These are phyloP conservation scores for Eurystomus gularis DNA, from an alignment of 2,113 vertebrate species.

Conservation along the genomic window DNA sequence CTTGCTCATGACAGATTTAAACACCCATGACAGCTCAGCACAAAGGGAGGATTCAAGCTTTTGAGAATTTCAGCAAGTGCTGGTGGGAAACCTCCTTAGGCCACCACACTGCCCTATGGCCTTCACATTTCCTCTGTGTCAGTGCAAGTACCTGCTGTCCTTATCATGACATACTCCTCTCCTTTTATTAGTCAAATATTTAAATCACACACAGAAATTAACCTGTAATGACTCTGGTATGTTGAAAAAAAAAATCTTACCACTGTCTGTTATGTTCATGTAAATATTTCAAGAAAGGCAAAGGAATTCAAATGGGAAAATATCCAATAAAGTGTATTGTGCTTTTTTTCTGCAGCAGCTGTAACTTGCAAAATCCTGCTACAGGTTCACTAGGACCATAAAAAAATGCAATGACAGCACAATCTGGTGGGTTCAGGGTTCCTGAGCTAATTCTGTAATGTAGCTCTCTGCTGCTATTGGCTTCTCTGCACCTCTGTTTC, in stretches of 20 bases:
- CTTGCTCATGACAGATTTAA: neutral
- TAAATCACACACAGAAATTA: neutral
- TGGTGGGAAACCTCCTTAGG: neutral
- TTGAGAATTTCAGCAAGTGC: neutral
- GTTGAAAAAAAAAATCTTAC: neutral
- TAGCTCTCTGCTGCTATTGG: neutral
- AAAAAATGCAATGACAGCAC: neutral
- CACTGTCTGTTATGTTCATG: neutral
- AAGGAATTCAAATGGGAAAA: neutral
- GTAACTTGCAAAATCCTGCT: neutral
- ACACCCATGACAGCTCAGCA: neutral
- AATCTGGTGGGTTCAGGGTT: neutral
- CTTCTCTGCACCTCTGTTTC: neutral
- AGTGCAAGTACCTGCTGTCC: neutral
- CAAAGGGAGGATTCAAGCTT: neutral
- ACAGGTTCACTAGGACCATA: neutral
- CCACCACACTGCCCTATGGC: neutral
- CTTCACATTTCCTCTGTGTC: neutral
- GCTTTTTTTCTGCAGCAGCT: neutral
- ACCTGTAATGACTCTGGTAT: neutral
- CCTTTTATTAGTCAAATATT: neutral
- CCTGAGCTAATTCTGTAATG: neutral
- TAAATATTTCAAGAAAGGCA: neutral
- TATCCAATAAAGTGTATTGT: neutral
- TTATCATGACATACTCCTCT: neutral